phyloP scores from a whole-genome alignment of 1,140 invertebrate genomes.

The Wiebesia pumilae region DNA sequence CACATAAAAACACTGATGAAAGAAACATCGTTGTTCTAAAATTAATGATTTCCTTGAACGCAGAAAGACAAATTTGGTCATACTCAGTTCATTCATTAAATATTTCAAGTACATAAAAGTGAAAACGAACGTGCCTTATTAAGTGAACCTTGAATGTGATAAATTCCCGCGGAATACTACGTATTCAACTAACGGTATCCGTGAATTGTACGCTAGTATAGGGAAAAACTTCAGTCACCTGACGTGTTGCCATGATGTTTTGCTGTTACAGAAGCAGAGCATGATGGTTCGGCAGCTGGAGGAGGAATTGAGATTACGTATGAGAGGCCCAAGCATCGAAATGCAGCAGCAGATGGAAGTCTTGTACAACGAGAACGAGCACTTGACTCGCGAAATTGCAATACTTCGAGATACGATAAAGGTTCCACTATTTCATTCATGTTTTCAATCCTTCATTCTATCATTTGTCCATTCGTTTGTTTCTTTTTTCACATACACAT shows the following conservation, averaged over 20 bases:
- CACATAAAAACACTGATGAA: no score
- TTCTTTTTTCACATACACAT: background rate
- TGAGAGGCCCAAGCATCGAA: constrained; percentile 90
- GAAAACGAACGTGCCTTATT: background rate
- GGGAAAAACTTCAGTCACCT: constrained; percentile 3
- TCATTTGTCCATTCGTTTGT: constrained; percentile 13
- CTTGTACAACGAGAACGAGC: constrained; percentile 94
- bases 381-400: constrained; percentile 94
- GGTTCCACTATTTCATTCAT: constrained; percentile 73
- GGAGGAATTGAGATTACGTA: constrained; percentile 89
- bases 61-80: background rate
- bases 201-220: background rate
- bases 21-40: no score
- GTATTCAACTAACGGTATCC: background rate
- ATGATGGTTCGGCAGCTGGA: constrained; percentile 95
- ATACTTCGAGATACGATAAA: constrained; percentile 96
- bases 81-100: background rate
- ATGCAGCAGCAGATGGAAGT: constrained; percentile 94
- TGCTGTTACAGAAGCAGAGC: constrained; percentile 91
- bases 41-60: no score
- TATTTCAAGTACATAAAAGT: background rate
- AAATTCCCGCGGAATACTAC: background rate
- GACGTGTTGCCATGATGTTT: constrained; percentile 49
- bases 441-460: background rate
- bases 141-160: background rate